These are phyloP conservation scores for Lottia scabra DNA, from an alignment of 2,888 invertebrate genomes.

Conservation along the genomic window DNA sequence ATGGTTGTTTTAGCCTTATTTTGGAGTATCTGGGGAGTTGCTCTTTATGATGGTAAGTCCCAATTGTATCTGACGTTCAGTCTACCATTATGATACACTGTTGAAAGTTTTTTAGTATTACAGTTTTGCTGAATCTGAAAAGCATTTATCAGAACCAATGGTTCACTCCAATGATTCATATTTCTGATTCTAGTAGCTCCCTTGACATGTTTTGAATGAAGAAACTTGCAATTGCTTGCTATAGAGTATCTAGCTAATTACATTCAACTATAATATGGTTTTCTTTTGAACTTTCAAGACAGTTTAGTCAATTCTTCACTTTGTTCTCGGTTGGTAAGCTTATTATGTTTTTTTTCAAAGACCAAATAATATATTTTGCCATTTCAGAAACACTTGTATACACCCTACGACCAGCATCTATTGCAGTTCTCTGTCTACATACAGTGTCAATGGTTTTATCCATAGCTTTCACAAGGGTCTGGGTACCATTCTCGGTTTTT, in stretches of 20 bases:
- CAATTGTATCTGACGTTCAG: background rate
- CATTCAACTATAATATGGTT: no score
- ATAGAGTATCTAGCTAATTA: no score
- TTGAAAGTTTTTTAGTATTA: background rate
- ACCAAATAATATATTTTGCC: no score
- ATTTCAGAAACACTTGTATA: conserved; percentile 27
- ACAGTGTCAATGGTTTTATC: conserved; percentile 38
- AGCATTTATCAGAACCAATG: no score
- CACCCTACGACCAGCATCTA: conserved; percentile 28
- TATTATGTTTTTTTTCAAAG: no score
- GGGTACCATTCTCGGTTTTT: conserved; percentile 38
- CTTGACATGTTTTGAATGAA: no score
- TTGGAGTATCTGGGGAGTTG: conserved; percentile 41
- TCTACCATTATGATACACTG: background rate
- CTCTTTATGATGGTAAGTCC: conserved; percentile 28
- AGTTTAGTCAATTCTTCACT: no score
- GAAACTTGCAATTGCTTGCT: no score
- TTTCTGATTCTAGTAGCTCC: no score
- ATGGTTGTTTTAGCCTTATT: conserved; percentile 31
- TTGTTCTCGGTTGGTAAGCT: no score
- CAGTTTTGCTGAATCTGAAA: background rate
- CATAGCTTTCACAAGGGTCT: conserved; percentile 40
- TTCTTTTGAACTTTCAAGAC: no score
- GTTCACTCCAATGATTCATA: no score
- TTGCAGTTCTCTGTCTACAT: conserved; percentile 37